phyloP scores from a whole-genome alignment of 2,113 vertebrate genomes.

The Melanostigma gelatinosum region DNA sequence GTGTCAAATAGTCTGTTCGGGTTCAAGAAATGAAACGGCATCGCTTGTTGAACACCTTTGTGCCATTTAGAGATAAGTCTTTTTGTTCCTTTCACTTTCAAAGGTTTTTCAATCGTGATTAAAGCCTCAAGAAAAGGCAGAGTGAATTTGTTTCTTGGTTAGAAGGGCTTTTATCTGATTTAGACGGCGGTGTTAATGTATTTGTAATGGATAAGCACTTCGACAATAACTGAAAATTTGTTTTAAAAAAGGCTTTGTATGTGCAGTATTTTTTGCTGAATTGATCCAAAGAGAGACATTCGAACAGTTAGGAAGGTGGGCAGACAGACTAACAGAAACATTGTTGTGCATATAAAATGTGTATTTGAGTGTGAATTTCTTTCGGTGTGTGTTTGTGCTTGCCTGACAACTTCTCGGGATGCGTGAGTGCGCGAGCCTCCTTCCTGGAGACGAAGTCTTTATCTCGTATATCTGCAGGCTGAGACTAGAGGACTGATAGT shows the following conservation, averaged over 20 bases:
- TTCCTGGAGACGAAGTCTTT: conserved; percentile 67
- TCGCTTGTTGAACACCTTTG: conserved; percentile 18
- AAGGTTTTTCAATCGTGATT: conserved; percentile 16
- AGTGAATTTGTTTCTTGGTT: background rate
- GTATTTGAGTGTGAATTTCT: conserved; percentile 11
- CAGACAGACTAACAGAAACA: conserved; percentile 21
- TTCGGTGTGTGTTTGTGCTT: conserved; percentile 37
- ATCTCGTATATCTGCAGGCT: conserved; percentile 81
- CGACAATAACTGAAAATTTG: background rate
- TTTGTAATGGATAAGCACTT: background rate
- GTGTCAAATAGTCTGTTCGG: background rate
- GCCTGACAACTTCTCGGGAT: conserved; percentile 21
- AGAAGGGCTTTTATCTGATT: conserved; percentile 11
- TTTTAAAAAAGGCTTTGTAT: conserved; percentile 6
- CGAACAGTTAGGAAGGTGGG: conserved; percentile 8
- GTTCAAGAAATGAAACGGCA: background rate
- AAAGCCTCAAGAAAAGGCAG: conserved; percentile 16
- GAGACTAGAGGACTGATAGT: conserved; percentile 72
- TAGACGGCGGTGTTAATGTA: background rate
- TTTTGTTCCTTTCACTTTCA: background rate
- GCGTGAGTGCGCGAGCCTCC: conserved; percentile 37
- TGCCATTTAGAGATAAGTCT: background rate
- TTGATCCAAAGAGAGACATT: conserved; percentile 14
- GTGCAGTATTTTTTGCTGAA: background rate
- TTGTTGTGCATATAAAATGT: conserved; percentile 13